Percentiles rank a stretch among this genome's conserved stretches.
Conservation (phyloP, 2,888 invertebrate species). For the Lypha dubia region DNA sequence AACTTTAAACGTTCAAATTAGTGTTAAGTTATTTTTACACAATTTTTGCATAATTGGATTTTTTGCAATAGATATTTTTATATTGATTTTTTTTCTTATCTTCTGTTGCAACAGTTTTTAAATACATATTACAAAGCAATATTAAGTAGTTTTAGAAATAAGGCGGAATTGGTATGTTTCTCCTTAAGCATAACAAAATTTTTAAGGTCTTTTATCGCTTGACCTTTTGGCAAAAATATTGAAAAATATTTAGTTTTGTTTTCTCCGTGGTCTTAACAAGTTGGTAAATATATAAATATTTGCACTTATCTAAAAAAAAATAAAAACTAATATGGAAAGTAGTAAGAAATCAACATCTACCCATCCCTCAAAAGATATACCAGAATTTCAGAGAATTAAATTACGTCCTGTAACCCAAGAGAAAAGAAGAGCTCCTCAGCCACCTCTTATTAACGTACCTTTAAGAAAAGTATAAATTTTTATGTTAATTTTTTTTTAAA, state of each 20-base stretch:
- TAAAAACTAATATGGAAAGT: conserved; percentile 41
- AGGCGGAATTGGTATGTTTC: conserved; percentile 44
- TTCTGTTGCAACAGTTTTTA: conserved; percentile 30
- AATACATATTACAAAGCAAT: conserved; percentile 36
- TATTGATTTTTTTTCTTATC: conserved; percentile 54
- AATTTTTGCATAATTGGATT: conserved; percentile 70
- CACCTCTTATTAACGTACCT: conserved; percentile 71
- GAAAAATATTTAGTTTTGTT: conserved; percentile 53
- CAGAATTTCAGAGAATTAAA: conserved; percentile 80
- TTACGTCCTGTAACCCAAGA: conserved; percentile 78
- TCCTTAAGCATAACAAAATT: conserved; percentile 14
- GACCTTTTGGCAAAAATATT: conserved; percentile 69
- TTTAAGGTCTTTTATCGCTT: conserved; percentile 70
- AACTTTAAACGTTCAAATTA: conserved; percentile 46
- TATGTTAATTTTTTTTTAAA: background rate
- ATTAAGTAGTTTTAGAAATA: conserved; percentile 38
- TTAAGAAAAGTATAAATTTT: conserved; percentile 64
- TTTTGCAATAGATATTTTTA: conserved; percentile 58
- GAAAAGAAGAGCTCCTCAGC: conserved; percentile 79
- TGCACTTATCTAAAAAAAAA: background rate
- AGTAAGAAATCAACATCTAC: conserved; percentile 34
- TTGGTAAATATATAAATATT: conserved; percentile 16
- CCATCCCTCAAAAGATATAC: conserved; percentile 65
- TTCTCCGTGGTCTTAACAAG: conserved; percentile 35
- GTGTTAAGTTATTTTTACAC: conserved; percentile 45